Evolutionary conservation across 2,888 invertebrate species (phyloP), one percentile per base, ranked within the genome.

Genomic region (Uloborus plumipes): DNA sequence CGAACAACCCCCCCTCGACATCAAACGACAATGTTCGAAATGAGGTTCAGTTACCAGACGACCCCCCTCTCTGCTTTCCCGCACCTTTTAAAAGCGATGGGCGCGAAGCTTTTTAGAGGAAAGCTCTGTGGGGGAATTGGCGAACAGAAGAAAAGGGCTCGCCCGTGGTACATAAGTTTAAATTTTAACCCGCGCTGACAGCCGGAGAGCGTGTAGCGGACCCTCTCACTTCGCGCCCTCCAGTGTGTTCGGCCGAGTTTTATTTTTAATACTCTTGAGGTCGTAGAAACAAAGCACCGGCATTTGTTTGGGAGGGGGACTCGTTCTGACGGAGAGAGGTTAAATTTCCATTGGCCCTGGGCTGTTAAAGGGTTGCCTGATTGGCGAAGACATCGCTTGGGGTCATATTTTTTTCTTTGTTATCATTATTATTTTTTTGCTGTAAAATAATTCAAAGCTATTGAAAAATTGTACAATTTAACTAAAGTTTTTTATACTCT

Each of bases 131-230:
- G 53, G 72, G 79, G 79, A 79, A 80, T 80, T 80, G 79, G 69
- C 61, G 73, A 80, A 64, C 73, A 59, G 71, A 61, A 59, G 22
- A 66, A 59, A 51, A 59, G 31, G 31, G 15, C n/a, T 51, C 18
- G 39, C 55, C 47, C 16, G 39, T 22, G 15, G 76, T 67, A 74
- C 81, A 75, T 81, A 81, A 81, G 81, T 81, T 81, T 81, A 81
- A 81, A 81, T 81, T 81, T 81, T 81, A 81, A 81, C 74, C 64
- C 70, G 69, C 71, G 81, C 70, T 81, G 81, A 81, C 81, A 81
- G 81, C 74, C 62, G 18, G 53, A 39, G 58, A 62, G 39, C 53
- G 78, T 55, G 61, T 47, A 22, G 67, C 18, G 9, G 39, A 39
- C 39, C 67, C 65, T 69, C 66, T 69, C 67, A 80, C 59, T 62